These are phyloP conservation scores for Ranitomeya imitator DNA, from an alignment of 2,113 vertebrate genomes.

Conservation along the genomic window DNA sequence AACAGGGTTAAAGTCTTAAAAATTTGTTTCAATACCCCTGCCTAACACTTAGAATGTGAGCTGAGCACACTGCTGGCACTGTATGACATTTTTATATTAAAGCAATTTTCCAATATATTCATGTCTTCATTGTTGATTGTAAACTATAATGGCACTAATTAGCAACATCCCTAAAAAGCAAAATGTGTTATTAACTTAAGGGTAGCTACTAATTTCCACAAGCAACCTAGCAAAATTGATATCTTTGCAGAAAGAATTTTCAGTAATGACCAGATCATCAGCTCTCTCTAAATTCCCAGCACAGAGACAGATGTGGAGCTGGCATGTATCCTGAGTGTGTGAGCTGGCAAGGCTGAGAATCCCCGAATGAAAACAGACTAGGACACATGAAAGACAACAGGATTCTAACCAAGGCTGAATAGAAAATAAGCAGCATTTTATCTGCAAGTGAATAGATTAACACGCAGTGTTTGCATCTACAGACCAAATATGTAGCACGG, in stretches of 20 bases:
- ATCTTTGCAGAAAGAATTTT: slow-evolving; percentile 24
- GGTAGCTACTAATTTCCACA: not conserved
- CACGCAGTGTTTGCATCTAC: not conserved
- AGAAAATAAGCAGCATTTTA: slow-evolving; percentile 6
- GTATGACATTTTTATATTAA: too few relatives aligned
- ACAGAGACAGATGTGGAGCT: slow-evolving; percentile 36
- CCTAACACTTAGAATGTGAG: too few relatives aligned
- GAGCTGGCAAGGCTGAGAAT: slow-evolving; percentile 12
- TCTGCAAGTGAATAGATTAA: not conserved
- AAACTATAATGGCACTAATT: too few relatives aligned
- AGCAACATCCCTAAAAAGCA: too few relatives aligned
- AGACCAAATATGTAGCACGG: not conserved
- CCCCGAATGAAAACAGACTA: slow-evolving; percentile 30
- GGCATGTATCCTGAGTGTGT: slow-evolving; percentile 33
- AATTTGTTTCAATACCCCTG: too few relatives aligned
- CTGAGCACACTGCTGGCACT: too few relatives aligned
- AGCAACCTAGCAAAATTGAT: slow-evolving; percentile 6
- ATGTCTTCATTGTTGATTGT: too few relatives aligned
- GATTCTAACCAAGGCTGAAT: not conserved
- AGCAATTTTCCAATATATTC: too few relatives aligned
- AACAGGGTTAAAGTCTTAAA: too few relatives aligned
- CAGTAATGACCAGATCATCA: slow-evolving; percentile 34
- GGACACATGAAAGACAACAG: slow-evolving; percentile 35
- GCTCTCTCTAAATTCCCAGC: slow-evolving; percentile 12
- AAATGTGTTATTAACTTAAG: too few relatives aligned